Conservation (phyloP, 2,888 invertebrate genomes). For the Lycophotia porphyrea region DNA sequence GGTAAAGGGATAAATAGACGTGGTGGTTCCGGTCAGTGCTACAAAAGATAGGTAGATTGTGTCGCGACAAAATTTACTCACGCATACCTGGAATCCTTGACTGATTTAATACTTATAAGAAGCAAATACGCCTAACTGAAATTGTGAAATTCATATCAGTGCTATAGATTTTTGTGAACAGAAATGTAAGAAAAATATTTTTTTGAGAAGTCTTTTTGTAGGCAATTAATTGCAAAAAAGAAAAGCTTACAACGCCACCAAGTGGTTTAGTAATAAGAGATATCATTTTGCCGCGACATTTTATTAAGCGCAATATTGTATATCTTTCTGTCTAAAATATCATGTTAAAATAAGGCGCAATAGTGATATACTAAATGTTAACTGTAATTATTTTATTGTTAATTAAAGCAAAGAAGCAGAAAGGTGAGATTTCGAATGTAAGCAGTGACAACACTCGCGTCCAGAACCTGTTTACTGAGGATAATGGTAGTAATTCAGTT, state of each 20-base stretch:
- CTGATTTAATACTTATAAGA: slow-evolving; percentile 26
- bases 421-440: slow-evolving; percentile 83
- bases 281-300: slow-evolving; percentile 56
- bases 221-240: slow-evolving; percentile 10
- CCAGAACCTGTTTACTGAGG: slow-evolving; percentile 78
- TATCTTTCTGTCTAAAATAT: slow-evolving; percentile 33
- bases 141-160: slow-evolving; percentile 36
- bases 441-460: slow-evolving; percentile 78
- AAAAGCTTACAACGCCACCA: slow-evolving; percentile 13
- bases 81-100: slow-evolving; percentile 7
- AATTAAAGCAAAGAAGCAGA: slow-evolving; percentile 88
- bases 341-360: slow-evolving; percentile 56
- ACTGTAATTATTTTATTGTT: slow-evolving; percentile 76
- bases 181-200: slow-evolving; percentile 18
- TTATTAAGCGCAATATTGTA: slow-evolving; percentile 43
- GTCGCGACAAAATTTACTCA: slow-evolving; percentile 62
- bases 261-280: slow-evolving; percentile 45
- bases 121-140: slow-evolving; percentile 21
- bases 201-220: slow-evolving; percentile 16
- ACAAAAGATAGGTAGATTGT: slow-evolving; percentile 63
- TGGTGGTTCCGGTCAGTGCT: slow-evolving; percentile 71
- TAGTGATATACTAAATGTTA: slow-evolving; percentile 56
- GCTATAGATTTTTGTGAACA: slow-evolving; percentile 4
- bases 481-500: slow-evolving; percentile 81
- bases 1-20: slow-evolving; percentile 76